Base-by-base conservation (phyloP, 2,113 vertebrate species). In the Ceuthmochares aereus region DNA sequence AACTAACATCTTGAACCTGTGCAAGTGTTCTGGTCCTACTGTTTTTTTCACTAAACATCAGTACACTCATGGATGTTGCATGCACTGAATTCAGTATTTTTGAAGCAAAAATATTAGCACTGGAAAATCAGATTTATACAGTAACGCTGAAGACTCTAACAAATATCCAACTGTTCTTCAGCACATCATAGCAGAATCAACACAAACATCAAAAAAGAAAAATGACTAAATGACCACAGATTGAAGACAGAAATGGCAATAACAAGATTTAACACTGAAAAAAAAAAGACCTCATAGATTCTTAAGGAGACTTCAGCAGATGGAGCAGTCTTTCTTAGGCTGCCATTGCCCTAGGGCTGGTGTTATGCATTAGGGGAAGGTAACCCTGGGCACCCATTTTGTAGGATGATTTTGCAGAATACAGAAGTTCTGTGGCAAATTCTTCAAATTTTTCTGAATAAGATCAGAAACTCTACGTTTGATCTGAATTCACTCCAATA, bases 1-100 rank as follows among this genome's bases (percentile, higher is more conserved):
- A 96, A 94, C 58, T 85, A 76, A 92, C 80, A 95, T 77, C 45
- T 63, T 86, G 36, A 93, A 97, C 59, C 47, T 75, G 42, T 59
- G 37, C 9, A 34, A 51, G 22, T 72, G 36, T 59, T 91, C 56
- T 82, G 13, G 20, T 81, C 52, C 43, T 70, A 67, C 54, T 72
- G 27, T 21, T n/a, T 85, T 78, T 93, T 74, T 76, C 32, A 58
- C 29, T 83, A 8, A 70, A 55, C 36, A 83, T 78, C 52, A 73
- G 8, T 45, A 95, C 5, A 32, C 40, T 55, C 5, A 32, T 63
- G 21, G 42, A 79, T 83, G 72, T 34, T 55, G 14, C 42, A 12
- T 2, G 1, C 47, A 70, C 4, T 29, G 13, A 84, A 80, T 36
- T 10, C 2, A 84, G 7, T 25, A 60, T 60, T 84, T 49, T 42